These are phyloP conservation scores for Schizaphis graminum DNA, from an alignment of 2,888 invertebrate species.

Conservation along the genomic window DNA sequence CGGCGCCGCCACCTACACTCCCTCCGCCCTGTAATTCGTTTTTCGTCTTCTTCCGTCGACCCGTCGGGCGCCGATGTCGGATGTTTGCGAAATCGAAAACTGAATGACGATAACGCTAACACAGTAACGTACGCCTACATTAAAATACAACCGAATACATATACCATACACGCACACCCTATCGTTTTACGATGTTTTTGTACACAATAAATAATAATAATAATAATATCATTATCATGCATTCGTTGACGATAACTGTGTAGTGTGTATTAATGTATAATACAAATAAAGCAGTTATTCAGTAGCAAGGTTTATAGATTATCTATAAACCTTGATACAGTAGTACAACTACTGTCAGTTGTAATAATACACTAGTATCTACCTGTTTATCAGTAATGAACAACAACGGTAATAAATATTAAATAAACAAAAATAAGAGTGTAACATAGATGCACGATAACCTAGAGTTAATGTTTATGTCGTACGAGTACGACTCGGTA, in stretches of 20 bases:
- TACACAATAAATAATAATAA: not conserved
- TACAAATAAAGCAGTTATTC: not conserved
- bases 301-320: no score
- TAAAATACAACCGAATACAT: not conserved
- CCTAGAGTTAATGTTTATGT: not conserved
- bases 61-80: not conserved
- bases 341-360: not conserved
- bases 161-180: not conserved
- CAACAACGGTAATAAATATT: not conserved
- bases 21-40: slow-evolving; percentile 13
- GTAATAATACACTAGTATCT: not conserved
- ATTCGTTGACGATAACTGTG: not conserved
- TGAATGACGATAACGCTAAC: slow-evolving; percentile 40
- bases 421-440: not conserved
- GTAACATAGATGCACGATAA: not conserved
- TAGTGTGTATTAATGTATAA: not conserved
- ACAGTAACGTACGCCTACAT: not conserved
- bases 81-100: slow-evolving; percentile 48
- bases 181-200: not conserved
- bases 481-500: not conserved
- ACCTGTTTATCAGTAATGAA: not conserved
- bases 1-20: slow-evolving; percentile 19
- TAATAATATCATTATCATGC: not conserved
- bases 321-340: no score
- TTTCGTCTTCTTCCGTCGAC: not conserved